Percentiles rank a stretch among this genome's conserved stretches.
These are phyloP conservation scores for Nanorana parkeri DNA, from an alignment of 2,113 vertebrate genomes.

Conservation along the genomic window DNA sequence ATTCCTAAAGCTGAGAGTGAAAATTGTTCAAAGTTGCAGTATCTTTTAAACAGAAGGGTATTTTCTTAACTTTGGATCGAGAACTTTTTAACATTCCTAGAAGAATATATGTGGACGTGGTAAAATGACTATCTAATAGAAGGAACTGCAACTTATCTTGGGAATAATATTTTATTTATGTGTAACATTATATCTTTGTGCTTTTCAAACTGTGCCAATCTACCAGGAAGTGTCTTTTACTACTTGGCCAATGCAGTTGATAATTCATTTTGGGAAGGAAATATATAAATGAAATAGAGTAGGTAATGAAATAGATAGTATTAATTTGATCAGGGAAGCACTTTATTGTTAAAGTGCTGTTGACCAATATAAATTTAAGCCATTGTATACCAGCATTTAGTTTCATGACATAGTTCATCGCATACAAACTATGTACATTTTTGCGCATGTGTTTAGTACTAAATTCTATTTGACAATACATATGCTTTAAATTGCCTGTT, in stretches of 20 bases:
- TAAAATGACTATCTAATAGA: constrained; percentile 36
- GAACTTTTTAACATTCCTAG: constrained; percentile 62
- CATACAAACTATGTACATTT: constrained; percentile 59
- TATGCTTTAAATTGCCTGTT: constrained; percentile 63
- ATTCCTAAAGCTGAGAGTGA: constrained; percentile 65
- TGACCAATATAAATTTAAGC: constrained; percentile 62
- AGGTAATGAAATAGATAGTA: constrained; percentile 54
- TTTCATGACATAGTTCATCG: constrained; percentile 57
- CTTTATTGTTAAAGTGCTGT: constrained; percentile 60
- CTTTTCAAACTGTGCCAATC: constrained; percentile 86
- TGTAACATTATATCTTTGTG: constrained; percentile 61
- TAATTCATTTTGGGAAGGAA: constrained; percentile 65
- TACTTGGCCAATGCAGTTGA: constrained; percentile 77
- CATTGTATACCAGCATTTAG: constrained; percentile 60
- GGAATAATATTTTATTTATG: constrained; percentile 64
- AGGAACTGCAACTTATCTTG: constrained; percentile 68
- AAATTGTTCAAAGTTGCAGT: constrained; percentile 67
- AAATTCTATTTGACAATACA: constrained; percentile 61
- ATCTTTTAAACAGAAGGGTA: constrained; percentile 59
- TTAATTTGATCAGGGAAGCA: constrained; percentile 61
- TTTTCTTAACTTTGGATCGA: constrained; percentile 60
- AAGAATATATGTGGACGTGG: constrained; percentile 14
- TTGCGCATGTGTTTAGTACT: constrained; percentile 60
- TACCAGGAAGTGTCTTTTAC: constrained; percentile 95
- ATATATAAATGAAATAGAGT: constrained; percentile 58